Evolutionary conservation across 2,888 invertebrate genomes (phyloP).

Genomic region (Sialis fuliginosa): DNA sequence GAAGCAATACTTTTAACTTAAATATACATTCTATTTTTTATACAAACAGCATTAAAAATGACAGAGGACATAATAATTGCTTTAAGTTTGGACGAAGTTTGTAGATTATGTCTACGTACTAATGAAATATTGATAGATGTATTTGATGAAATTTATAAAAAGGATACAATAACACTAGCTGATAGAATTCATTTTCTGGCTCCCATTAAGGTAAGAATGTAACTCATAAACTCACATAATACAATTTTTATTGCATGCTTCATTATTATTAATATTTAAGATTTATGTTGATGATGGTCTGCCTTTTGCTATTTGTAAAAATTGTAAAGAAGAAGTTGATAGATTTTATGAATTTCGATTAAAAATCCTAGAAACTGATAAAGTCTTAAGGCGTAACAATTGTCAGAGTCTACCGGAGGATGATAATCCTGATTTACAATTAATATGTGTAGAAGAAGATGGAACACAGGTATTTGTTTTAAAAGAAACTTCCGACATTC

Average conservation of each 20-base stretch:
- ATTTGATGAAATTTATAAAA: not conserved
- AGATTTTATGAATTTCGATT: conserved; percentile 1
- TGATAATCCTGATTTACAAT: not conserved
- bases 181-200: conserved; percentile 1
- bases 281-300: conserved; percentile 1
- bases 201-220: conserved; percentile 1
- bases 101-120: conserved; percentile 1
- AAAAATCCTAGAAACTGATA: conserved; percentile 2
- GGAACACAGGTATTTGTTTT: conserved; percentile 3
- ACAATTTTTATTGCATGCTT: not conserved
- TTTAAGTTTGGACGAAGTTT: not conserved
- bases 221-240: not conserved
- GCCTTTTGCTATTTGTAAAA: not conserved
- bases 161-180: not conserved
- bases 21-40: no score
- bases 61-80: not conserved
- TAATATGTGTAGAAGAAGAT: conserved; percentile 3
- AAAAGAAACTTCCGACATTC: conserved; percentile 7
- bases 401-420: not conserved
- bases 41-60: not conserved
- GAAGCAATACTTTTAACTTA: no score
- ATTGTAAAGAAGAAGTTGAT: conserved; percentile 2
- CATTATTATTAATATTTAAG: not conserved
- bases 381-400: not conserved
- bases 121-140: not conserved